A percentile compares a stretch with the other conserved stretches of the same genome.
Conservation (phyloP, 2,113 vertebrate species). For the Ictidomys tridecemlineatus region DNA sequence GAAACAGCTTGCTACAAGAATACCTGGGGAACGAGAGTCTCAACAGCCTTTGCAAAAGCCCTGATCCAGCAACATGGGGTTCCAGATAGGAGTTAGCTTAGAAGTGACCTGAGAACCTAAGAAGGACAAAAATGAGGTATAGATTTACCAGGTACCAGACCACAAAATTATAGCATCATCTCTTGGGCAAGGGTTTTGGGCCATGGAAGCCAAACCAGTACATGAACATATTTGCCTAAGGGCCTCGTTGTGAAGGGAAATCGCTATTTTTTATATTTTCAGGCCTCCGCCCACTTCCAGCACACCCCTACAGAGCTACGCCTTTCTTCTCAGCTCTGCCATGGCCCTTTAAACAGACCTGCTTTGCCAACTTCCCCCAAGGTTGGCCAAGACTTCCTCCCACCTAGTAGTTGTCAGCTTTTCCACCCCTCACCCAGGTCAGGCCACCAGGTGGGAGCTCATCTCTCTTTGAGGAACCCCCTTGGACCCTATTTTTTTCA, state of each 20-base stretch:
- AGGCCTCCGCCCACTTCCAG: fast-evolving
- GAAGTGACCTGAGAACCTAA: background rate
- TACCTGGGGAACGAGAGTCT: background rate
- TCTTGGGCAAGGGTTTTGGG: background rate
- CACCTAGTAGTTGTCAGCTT: background rate
- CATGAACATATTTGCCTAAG: background rate
- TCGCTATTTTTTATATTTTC: background rate
- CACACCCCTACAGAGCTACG: background rate
- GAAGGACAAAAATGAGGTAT: background rate
- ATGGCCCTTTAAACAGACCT: background rate
- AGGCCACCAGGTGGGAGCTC: background rate
- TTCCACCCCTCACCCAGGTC: background rate
- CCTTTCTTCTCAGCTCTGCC: background rate
- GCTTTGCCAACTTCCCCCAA: background rate
- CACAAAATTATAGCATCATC: background rate
- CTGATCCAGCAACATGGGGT: fast-evolving
- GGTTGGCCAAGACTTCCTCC: background rate
- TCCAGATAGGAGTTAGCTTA: background rate
- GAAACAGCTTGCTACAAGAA: background rate
- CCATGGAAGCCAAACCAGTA: background rate
- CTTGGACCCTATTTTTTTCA: background rate
- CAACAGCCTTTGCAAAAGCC: background rate
- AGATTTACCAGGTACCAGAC: background rate
- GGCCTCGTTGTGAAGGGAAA: background rate
- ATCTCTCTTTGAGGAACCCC: background rate